A percentile compares a stretch with the other conserved stretches of the same genome.
phyloP scores from a whole-genome alignment of 2,113 vertebrate genomes.

The Chamaea fasciata region DNA sequence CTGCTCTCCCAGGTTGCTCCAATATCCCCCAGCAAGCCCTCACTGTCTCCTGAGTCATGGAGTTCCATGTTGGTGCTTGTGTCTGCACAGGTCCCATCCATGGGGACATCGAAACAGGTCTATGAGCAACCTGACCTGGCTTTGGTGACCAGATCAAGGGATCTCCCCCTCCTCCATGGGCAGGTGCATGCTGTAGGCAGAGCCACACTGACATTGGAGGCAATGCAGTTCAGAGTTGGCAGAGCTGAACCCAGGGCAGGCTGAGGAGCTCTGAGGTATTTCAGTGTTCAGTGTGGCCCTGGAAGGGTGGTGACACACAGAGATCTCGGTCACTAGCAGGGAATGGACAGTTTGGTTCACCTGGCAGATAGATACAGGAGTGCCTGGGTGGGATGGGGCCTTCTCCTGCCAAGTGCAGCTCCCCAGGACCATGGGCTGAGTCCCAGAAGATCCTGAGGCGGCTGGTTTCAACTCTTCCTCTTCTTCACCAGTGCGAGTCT shows the following conservation, averaged over 20 bases:
- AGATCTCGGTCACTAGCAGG: not conserved
- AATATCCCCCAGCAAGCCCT: not conserved
- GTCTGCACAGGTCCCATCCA: not conserved
- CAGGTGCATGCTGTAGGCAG: not conserved
- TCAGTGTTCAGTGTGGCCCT: not conserved
- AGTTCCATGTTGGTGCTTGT: not conserved
- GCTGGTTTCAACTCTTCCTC: not conserved
- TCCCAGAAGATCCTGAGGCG: not conserved
- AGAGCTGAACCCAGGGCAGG: not conserved
- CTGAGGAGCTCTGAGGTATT: not conserved
- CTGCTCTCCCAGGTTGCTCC: not conserved
- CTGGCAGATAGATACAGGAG: not conserved
- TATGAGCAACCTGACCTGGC: not conserved
- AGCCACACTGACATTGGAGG: fast-evolving
- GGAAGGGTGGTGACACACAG: not conserved
- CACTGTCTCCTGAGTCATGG: not conserved
- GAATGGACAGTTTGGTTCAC: not conserved
- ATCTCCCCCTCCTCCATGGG: not conserved
- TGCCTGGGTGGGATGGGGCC: fast-evolving
- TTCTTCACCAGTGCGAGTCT: slow-evolving; percentile 74
- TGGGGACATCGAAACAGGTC: not conserved
- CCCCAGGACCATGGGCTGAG: not conserved
- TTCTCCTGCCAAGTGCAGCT: not conserved
- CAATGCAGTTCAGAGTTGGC: not conserved
- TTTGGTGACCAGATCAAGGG: not conserved